Base-by-base conservation (phyloP, 1,140 invertebrate genomes). In the Oryctes rhinoceros region DNA sequence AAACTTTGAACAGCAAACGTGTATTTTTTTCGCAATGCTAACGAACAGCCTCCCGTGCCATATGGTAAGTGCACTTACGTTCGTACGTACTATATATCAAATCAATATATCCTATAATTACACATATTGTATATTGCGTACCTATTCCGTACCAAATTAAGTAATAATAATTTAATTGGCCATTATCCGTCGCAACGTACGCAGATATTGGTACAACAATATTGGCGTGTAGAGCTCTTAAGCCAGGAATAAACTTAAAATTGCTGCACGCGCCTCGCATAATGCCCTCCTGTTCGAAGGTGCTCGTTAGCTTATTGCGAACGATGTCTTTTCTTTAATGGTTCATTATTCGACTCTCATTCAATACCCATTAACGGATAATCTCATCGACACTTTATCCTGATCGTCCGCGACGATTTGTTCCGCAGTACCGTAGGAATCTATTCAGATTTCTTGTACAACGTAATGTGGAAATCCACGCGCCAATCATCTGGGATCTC, bases 161-260 rank as follows among this genome's bases (percentile, higher is more conserved):
- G 53, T 59, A 59, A 59, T 59, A 59, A 59, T 59, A 59, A 59
- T 59, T 59, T 59, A 59, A 59, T 59, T 59, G 53, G 53, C 7
- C 53, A 59, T 59, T 59, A 59, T 59, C 18, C 18, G 53, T 6
- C 18, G 15, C 15, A 18, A 59, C n/a, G n/a, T 6, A 59, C 53
- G 53, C 18, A 59, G 53, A 59, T 18, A 18, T 18, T 30, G 24
- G 24, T 30, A 30, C 24, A 30, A 59, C n/a, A 59, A 59, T 6
- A 59, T 18, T 18, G 53, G 15, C 53, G 53, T 59, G 18, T 6
- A 18, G 18, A 59, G 53, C 53, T 59, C 13, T 30, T 59, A 59
- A 59, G 39, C 39, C 3, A 15, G 18, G 15, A 59, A 18, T 59
- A 59, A 59, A 59, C 53, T 59, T 59, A 18, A 59, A 59, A 59